These are phyloP conservation scores for Electrophaes corylata DNA, from an alignment of 2,888 invertebrate genomes.

Conservation along the genomic window DNA sequence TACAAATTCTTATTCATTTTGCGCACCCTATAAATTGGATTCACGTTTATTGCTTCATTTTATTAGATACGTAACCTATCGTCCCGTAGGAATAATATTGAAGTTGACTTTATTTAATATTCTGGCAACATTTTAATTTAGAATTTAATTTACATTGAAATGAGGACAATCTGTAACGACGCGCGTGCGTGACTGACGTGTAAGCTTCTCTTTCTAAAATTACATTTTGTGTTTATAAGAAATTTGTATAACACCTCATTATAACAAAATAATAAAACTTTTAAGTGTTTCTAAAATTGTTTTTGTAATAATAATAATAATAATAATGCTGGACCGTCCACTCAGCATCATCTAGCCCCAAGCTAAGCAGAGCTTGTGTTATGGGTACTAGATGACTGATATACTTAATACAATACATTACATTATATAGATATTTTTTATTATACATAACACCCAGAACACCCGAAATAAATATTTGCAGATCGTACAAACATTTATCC, in stretches of 20 bases:
- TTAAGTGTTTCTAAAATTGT: no score
- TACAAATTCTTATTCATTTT: conserved; percentile 72
- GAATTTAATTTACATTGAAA: conserved; percentile 34
- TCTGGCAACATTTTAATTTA: conserved; percentile 34
- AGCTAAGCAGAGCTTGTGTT: no score
- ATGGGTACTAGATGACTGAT: no score
- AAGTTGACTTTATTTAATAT: conserved; percentile 40
- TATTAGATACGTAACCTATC: conserved; percentile 49
- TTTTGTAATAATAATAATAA: no score
- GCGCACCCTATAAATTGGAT: conserved; percentile 68
- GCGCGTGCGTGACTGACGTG: conserved; percentile 22
- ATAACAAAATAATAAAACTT: neutral
- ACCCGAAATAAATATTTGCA: no score
- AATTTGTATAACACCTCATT: neutral
- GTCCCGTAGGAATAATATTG: conserved; percentile 40
- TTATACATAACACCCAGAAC: no score
- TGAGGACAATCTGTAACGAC: conserved; percentile 19
- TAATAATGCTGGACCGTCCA: no score
- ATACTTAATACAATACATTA: no score
- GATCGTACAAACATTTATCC: no score
- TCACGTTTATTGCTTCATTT: conserved; percentile 60
- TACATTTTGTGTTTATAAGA: neutral
- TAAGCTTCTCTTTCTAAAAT: conserved; percentile 1
- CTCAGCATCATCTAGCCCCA: no score
- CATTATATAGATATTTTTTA: no score